phyloP scores from a whole-genome alignment of 2,113 vertebrate species.

The Neomonachus schauinslandi region DNA sequence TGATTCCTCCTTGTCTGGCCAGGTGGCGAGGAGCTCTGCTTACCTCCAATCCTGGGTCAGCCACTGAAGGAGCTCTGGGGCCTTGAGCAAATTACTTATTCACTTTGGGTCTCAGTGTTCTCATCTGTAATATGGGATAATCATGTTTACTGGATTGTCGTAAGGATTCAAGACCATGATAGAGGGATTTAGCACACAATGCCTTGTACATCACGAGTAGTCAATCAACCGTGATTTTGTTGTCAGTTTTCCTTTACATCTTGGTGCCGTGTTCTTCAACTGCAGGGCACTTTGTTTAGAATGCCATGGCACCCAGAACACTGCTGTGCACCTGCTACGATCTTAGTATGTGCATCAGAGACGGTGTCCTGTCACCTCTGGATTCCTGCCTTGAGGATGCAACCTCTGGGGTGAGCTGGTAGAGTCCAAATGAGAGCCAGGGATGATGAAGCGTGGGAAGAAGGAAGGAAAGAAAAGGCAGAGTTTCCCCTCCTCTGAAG shows the following conservation, averaged over 20 bases:
- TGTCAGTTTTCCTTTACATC: background rate
- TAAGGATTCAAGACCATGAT: background rate
- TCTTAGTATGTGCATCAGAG: background rate
- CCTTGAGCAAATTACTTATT: background rate
- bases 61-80: background rate
- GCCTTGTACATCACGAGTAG: too few species aligned
- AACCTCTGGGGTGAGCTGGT: background rate
- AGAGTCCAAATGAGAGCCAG: background rate
- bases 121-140: background rate
- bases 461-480: background rate
- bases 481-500: background rate
- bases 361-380: background rate
- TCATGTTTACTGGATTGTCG: background rate
- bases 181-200: background rate
- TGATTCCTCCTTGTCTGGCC: background rate
- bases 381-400: background rate
- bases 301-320: background rate
- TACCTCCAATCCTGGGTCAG: background rate
- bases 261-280: background rate
- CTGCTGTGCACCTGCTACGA: background rate
- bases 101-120: background rate
- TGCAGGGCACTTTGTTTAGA: background rate
- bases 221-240: background rate
- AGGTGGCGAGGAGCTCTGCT: background rate
- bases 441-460: background rate